These are phyloP conservation scores for Pseudomyrmex gracilis DNA, from an alignment of 1,140 invertebrate species.

Conservation along the genomic window DNA sequence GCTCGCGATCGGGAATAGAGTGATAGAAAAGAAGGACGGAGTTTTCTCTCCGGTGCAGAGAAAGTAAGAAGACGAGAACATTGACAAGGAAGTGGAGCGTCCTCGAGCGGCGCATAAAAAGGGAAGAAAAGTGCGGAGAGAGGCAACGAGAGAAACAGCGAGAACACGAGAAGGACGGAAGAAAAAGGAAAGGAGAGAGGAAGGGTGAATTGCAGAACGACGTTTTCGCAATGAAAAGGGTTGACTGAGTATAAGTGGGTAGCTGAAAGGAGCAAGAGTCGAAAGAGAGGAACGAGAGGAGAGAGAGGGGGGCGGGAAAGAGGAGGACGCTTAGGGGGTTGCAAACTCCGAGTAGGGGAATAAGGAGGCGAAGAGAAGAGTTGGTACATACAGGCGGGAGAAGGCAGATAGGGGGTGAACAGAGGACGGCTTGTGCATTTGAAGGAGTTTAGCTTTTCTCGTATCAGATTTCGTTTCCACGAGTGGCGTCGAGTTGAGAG, in stretches of 20 bases:
- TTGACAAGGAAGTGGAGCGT: slow-evolving; percentile 30
- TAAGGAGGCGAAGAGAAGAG: slow-evolving; percentile 6
- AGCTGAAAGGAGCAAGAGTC: slow-evolving; percentile 71
- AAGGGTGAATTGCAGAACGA: slow-evolving; percentile 75
- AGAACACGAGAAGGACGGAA: background rate
- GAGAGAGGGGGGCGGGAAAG: background rate
- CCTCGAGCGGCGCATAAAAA: slow-evolving; percentile 43
- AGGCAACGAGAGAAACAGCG: background rate
- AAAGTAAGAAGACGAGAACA: slow-evolving; percentile 27
- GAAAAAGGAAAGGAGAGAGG: slow-evolving; percentile 14
- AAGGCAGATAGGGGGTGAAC: slow-evolving; percentile 49
- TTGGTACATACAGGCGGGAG: slow-evolving; percentile 28
- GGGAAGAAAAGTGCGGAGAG: background rate
- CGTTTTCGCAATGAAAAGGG: slow-evolving; percentile 78
- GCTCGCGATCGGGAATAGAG: slow-evolving; percentile 49
- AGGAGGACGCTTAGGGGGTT: slow-evolving; percentile 43
- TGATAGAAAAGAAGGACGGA: slow-evolving; percentile 55
- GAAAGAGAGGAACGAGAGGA: slow-evolving; percentile 45
- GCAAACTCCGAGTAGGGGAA: slow-evolving; percentile 16
- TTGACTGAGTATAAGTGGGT: slow-evolving; percentile 76
- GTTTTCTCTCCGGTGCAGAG: background rate
- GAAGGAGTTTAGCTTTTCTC: slow-evolving; percentile 81
- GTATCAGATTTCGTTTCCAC: slow-evolving; percentile 81
- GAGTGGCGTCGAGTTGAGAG: slow-evolving; percentile 80
- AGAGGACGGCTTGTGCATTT: slow-evolving; percentile 76